These are phyloP conservation scores for Zoanthus gigantus DNA, from an alignment of 92 coral and sea anemone species.

Conservation along the genomic window DNA sequence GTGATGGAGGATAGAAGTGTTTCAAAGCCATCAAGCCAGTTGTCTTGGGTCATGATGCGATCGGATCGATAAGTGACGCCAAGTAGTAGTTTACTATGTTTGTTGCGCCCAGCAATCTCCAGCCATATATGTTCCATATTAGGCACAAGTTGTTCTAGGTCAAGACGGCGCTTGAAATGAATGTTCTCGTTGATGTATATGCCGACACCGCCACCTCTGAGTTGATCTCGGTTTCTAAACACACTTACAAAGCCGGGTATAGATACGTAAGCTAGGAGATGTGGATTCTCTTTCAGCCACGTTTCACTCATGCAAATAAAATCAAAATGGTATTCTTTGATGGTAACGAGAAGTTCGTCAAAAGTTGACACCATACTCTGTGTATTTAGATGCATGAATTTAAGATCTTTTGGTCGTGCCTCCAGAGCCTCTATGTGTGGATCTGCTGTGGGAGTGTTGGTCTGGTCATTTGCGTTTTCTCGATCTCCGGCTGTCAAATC, in stretches of 20 bases:
- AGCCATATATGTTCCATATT: conserved; percentile 24
- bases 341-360: not conserved
- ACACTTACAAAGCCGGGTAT: conserved; percentile 20
- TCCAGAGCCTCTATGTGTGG: conserved; percentile 27
- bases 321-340: conserved; percentile 41
- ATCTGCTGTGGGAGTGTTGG: not conserved
- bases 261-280: conserved; percentile 1
- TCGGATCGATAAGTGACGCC: conserved; percentile 32
- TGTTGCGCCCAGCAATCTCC: conserved; percentile 20
- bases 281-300: conserved; percentile 19
- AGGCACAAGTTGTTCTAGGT: not conserved
- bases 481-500: not conserved
- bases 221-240: conserved; percentile 40
- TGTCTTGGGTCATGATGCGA: not conserved
- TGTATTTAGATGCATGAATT: conserved; percentile 23
- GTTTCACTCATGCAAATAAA: conserved; percentile 41
- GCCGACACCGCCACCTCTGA: not conserved
- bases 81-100: not conserved
- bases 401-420: conserved; percentile 1
- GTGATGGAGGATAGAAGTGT: conserved; percentile 11
- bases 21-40: conserved; percentile 5
- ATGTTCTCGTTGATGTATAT: not conserved
- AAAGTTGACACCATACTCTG: not conserved
- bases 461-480: not conserved
- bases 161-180: not conserved